These are phyloP conservation scores for Ceratosolen fusciceps DNA, from an alignment of 1,140 invertebrate genomes.

Conservation along the genomic window DNA sequence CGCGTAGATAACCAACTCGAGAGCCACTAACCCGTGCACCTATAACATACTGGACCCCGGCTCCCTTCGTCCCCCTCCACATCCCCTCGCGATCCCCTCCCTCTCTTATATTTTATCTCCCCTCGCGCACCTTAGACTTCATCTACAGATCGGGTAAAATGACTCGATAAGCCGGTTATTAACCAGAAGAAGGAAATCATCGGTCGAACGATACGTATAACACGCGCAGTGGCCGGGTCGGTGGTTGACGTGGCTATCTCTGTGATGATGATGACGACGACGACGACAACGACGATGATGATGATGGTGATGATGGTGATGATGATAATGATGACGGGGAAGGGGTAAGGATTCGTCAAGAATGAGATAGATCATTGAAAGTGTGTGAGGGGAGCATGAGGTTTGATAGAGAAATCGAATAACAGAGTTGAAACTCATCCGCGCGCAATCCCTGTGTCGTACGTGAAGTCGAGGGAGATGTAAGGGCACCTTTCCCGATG, in stretches of 20 bases:
- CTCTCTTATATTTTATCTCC: background rate
- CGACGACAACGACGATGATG: background rate
- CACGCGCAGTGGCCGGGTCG: background rate
- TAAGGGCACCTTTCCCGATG: background rate
- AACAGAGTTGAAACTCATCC: constrained; percentile 39
- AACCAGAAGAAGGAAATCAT: constrained; percentile 48
- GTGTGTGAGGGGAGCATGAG: background rate
- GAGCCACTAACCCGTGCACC: background rate
- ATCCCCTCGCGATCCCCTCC: background rate
- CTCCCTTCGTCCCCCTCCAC: background rate
- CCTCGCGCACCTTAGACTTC: background rate
- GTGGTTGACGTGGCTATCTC: background rate
- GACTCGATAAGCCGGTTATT: constrained; percentile 51
- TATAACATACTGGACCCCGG: constrained; percentile 23
- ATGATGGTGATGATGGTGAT: too few species aligned
- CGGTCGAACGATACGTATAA: constrained; percentile 16
- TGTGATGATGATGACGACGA: too few species aligned
- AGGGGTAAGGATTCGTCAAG: background rate
- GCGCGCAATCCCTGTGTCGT: constrained; percentile 17
- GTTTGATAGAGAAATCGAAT: constrained; percentile 11
- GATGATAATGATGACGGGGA: background rate
- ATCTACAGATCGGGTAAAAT: constrained; percentile 19
- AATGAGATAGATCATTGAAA: background rate
- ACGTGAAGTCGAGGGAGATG: constrained; percentile 7
- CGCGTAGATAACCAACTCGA: constrained; percentile 16